Evolutionary conservation across 2,113 vertebrate species (phyloP).

Genomic region (Hepsetus odoe): DNA sequence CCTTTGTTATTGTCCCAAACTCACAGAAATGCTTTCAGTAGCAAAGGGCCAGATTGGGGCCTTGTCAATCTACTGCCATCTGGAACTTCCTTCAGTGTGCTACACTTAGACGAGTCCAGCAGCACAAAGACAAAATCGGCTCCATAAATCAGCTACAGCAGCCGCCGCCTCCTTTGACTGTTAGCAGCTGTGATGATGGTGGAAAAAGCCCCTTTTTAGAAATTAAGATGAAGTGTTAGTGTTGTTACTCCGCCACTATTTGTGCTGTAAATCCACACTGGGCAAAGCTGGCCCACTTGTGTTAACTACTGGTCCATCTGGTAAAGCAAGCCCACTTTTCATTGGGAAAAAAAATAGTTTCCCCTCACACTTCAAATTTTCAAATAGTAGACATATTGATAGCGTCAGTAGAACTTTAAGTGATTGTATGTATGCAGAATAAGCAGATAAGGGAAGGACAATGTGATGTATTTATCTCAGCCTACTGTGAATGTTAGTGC

Average conservation of each 20-base stretch:
- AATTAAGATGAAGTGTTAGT: slow-evolving; percentile 60
- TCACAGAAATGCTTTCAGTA: slow-evolving; percentile 65
- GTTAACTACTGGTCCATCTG: slow-evolving; percentile 35
- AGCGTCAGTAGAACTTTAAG: too few species aligned
- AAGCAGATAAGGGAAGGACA: too few species aligned
- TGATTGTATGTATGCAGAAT: too few species aligned
- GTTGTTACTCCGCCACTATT: slow-evolving; percentile 3
- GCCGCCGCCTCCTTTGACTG: slow-evolving; percentile 52
- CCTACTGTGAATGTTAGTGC: too few species aligned
- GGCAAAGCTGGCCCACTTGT: neutral
- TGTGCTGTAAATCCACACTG: slow-evolving; percentile 23
- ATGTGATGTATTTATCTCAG: too few species aligned
- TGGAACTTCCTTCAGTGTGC: slow-evolving; percentile 71
- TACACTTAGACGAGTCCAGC: slow-evolving; percentile 71
- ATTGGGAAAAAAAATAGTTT: too few species aligned
- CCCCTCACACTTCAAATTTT: too few species aligned
- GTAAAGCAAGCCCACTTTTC: neutral
- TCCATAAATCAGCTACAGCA: slow-evolving; percentile 65
- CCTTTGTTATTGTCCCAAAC: slow-evolving; percentile 67
- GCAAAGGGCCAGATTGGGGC: slow-evolving; percentile 67
- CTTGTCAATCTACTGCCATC: slow-evolving; percentile 74
- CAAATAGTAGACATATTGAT: too few species aligned
- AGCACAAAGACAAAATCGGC: slow-evolving; percentile 66
- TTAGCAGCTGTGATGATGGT: slow-evolving; percentile 70
- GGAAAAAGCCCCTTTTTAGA: slow-evolving; percentile 59